Conservation (phyloP, 2,888 invertebrate species). For the Lysandra bellargus region DNA sequence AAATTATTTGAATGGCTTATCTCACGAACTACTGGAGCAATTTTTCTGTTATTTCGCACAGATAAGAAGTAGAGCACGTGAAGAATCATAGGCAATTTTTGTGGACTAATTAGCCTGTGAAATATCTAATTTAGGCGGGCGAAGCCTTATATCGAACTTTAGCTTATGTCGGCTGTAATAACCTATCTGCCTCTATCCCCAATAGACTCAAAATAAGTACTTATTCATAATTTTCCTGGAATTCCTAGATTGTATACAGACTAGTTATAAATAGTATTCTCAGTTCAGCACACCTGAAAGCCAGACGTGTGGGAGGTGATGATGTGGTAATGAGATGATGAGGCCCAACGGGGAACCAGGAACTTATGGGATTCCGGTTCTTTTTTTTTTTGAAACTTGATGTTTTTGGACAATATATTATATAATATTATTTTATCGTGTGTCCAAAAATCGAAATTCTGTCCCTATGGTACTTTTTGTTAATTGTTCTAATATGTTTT, state of each 20-base stretch:
- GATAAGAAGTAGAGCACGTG: no score
- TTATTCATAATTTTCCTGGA: not conserved
- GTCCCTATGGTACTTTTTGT: no score
- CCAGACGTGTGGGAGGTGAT: slow-evolving; percentile 10
- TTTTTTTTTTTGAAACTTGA: slow-evolving; percentile 35
- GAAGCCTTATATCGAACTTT: no score
- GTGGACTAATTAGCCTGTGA: no score
- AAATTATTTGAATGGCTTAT: no score
- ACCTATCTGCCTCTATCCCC: not conserved
- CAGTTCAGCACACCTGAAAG: not conserved
- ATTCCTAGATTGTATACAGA: not conserved
- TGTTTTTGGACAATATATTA: no score
- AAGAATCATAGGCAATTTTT: no score
- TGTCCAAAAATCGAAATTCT: no score
- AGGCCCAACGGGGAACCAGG: not conserved
- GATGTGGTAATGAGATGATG: not conserved
- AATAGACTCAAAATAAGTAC: not conserved
- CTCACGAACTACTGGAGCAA: no score
- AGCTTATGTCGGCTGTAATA: not conserved
- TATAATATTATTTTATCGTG: no score
- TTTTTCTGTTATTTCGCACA: no score
- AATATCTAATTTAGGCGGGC: no score
- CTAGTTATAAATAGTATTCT: slow-evolving; percentile 9
- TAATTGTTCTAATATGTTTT: not conserved
- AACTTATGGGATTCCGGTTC: not conserved